Evolutionary conservation across 2,797 vertebrate genomes (phyloP).

Genomic region (Scomberomorus guttatus): DNA sequence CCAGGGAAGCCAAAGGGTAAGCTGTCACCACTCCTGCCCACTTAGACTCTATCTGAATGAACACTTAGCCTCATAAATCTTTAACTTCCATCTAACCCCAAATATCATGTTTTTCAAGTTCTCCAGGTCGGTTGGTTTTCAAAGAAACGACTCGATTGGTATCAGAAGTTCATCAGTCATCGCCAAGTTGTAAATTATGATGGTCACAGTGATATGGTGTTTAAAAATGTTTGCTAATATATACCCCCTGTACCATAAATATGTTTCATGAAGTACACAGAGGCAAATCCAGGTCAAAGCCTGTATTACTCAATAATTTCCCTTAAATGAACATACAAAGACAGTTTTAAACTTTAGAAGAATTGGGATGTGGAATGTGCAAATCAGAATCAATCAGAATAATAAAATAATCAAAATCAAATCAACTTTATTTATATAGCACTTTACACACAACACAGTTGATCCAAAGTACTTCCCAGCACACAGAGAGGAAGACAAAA

Average conservation of each 20-base stretch:
- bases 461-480: no score
- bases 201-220: conserved; percentile 1
- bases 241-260: neutral
- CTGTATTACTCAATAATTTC: neutral
- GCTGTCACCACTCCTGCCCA: conserved; percentile 60
- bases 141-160: neutral
- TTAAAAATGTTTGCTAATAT: neutral
- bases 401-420: no score
- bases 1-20: conserved; percentile 45
- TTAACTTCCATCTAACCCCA: conserved; percentile 32
- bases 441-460: no score
- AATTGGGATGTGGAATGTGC: neutral
- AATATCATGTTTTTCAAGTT: conserved; percentile 6
- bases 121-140: neutral
- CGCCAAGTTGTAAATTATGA: neutral
- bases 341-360: no score
- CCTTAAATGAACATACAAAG: no score
- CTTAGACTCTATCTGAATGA: conserved; percentile 27
- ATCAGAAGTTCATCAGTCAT: neutral
- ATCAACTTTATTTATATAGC: no score
- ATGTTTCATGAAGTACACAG: neutral
- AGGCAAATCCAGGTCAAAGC: conserved; percentile 21
- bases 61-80: conserved; percentile 39
- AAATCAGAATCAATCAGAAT: no score
- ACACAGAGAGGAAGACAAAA: no score